phyloP scores from a whole-genome alignment of 2,113 vertebrate species.

The Erythrocercus mccallii region DNA sequence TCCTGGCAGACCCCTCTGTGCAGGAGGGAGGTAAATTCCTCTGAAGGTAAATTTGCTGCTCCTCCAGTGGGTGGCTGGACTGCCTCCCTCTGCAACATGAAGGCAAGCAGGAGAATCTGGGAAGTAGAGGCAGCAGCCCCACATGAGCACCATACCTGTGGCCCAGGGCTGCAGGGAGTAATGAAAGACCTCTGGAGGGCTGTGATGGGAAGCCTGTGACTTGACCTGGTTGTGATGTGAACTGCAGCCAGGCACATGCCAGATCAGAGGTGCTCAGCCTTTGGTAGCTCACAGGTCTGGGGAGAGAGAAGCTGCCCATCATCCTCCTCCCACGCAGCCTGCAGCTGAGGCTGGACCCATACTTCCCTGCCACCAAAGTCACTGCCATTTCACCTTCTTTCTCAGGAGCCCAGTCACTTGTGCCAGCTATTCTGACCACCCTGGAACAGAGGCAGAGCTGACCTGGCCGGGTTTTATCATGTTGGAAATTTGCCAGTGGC shows the following conservation, averaged over 20 bases:
- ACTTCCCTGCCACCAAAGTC: neutral
- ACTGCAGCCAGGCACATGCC: accelerated
- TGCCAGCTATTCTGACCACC: neutral
- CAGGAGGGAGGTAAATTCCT: too few relatives aligned
- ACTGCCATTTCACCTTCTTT: neutral
- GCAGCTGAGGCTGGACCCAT: neutral
- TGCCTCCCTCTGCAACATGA: neutral
- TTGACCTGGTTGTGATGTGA: accelerated
- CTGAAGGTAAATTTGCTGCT: neutral
- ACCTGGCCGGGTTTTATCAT: neutral
- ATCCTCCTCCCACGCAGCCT: neutral
- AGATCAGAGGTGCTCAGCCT: neutral
- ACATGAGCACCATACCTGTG: accelerated
- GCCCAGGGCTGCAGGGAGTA: neutral
- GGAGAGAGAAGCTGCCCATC: neutral
- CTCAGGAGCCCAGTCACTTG: neutral
- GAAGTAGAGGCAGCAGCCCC: neutral
- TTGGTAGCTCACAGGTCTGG: neutral
- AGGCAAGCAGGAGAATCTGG: neutral
- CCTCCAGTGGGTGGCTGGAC: accelerated
- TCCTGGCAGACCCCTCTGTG: neutral
- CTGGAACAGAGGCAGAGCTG: neutral
- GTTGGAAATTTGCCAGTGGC: neutral
- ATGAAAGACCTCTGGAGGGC: neutral
- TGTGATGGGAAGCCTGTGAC: neutral